A percentile compares a stretch with the other conserved stretches of the same genome.
phyloP scores from a whole-genome alignment of 2,888 invertebrate genomes.

The Caenorhabditis sp. region DNA sequence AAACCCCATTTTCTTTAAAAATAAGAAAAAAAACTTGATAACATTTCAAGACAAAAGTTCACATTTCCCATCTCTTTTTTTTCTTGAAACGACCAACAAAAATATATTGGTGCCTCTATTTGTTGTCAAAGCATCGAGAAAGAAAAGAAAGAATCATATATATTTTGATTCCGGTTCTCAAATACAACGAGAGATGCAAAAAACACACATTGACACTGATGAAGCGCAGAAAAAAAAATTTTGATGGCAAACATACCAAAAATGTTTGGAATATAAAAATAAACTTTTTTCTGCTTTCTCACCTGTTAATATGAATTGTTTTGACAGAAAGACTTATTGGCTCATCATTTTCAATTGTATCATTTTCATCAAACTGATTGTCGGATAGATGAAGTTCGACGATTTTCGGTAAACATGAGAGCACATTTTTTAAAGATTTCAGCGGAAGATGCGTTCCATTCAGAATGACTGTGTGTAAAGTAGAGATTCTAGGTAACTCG shows the following conservation, averaged over 20 bases:
- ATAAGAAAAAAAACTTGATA: background rate
- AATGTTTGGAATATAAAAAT: background rate
- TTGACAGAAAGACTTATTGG: conserved; percentile 38
- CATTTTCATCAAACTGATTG: conserved; percentile 43
- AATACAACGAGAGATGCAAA: background rate
- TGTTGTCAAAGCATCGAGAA: background rate
- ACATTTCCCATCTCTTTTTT: background rate
- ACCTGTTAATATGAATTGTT: conserved; percentile 51
- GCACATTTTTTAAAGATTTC: conserved; percentile 40
- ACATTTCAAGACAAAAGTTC: background rate
- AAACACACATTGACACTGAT: background rate
- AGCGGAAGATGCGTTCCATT: conserved; percentile 58
- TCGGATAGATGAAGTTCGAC: conserved; percentile 57
- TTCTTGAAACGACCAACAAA: background rate
- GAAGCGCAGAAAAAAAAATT: background rate
- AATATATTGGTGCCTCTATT: background rate
- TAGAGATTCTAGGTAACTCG: conserved; percentile 40
- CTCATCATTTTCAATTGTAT: conserved; percentile 31
- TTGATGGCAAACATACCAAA: background rate
- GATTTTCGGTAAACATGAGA: conserved; percentile 45
- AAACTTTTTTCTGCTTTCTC: background rate
- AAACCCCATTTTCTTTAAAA: no score
- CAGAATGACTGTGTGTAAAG: conserved; percentile 51
- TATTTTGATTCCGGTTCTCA: background rate
- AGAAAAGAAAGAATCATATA: background rate